phyloP scores from a whole-genome alignment of 2,888 invertebrate species.

The Sisyra terminalis region DNA sequence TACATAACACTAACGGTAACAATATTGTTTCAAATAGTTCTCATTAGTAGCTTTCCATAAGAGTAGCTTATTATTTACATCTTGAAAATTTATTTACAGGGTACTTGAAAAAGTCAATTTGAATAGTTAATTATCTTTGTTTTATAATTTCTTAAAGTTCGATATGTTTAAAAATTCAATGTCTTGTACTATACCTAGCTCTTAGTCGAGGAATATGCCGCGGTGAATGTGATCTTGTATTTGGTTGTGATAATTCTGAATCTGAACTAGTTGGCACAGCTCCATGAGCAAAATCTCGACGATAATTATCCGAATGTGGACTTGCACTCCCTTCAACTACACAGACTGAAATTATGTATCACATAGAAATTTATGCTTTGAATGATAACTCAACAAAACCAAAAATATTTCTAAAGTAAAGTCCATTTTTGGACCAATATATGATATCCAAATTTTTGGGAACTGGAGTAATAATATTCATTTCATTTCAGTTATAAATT shows the following conservation, averaged over 20 bases:
- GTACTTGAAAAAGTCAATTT: neutral
- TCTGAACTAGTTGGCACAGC: slow-evolving; percentile 31
- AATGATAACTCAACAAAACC: too few species aligned
- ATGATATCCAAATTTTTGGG: too few species aligned
- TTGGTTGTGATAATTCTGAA: slow-evolving; percentile 29
- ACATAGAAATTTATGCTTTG: too few species aligned
- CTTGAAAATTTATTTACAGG: neutral
- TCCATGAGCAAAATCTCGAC: slow-evolving; percentile 58
- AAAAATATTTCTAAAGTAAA: too few species aligned
- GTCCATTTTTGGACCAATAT: too few species aligned
- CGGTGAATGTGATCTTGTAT: slow-evolving; percentile 17
- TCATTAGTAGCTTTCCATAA: neutral
- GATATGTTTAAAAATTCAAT: neutral
- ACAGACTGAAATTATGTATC: neutral
- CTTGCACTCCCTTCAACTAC: slow-evolving; percentile 15
- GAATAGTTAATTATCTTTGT: neutral
- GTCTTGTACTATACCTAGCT: slow-evolving; percentile 10
- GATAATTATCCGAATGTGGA: slow-evolving; percentile 43
- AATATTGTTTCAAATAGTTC: too few species aligned
- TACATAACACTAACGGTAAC: too few species aligned
- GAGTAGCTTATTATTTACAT: neutral
- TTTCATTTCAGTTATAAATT: too few species aligned
- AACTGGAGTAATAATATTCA: too few species aligned
- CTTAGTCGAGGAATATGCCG: slow-evolving; percentile 10
- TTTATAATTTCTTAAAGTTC: neutral